Evolutionary conservation across 2,113 vertebrate genomes (phyloP).

Genomic region (Mionectes macconnelli): DNA sequence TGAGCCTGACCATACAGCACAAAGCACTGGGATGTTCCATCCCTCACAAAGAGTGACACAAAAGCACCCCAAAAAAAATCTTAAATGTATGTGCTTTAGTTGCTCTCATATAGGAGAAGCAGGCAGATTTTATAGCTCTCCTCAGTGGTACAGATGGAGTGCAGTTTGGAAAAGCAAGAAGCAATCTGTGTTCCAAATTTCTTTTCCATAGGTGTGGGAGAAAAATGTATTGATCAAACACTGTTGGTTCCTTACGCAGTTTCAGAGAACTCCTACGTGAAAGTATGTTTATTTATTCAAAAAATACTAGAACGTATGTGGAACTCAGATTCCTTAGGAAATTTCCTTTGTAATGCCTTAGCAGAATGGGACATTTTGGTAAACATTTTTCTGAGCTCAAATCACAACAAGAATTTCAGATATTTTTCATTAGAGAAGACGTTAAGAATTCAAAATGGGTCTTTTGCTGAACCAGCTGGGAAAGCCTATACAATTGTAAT

Average conservation of each 20-base stretch:
- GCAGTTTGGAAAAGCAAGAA: constrained; percentile 23
- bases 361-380: not conserved
- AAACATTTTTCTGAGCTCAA: not conserved
- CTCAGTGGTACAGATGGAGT: constrained; percentile 28
- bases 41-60: not conserved
- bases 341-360: not conserved
- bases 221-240: not conserved
- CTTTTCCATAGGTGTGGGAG: constrained; percentile 25
- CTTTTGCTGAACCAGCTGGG: not conserved
- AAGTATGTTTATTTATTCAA: not conserved
- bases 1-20: not conserved
- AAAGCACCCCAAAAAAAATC: not conserved
- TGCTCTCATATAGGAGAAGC: not conserved
- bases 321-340: not conserved
- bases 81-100: not conserved
- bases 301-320: not conserved
- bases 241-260: not conserved
- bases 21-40: not conserved
- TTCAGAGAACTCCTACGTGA: not conserved
- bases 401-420: not conserved
- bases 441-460: not conserved
- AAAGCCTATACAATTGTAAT: not conserved
- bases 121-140: not conserved
- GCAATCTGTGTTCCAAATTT: constrained; percentile 2
- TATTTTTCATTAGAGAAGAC: not conserved